These are phyloP conservation scores for Falcaria lacertinaria DNA, from an alignment of 2,888 invertebrate species.

Conservation along the genomic window DNA sequence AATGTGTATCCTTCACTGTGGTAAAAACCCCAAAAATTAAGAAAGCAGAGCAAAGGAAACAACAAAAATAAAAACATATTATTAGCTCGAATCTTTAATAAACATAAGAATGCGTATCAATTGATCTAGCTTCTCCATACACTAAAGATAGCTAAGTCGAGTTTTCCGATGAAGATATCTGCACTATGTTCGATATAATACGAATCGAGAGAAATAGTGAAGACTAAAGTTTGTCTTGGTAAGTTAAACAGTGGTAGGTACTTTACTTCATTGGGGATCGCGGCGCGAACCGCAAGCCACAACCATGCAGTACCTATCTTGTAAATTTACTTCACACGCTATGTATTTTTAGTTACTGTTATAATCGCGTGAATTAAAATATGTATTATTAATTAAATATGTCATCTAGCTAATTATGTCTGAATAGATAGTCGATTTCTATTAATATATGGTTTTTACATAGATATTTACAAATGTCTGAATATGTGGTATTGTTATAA, in stretches of 20 bases:
- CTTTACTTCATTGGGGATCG: constrained; percentile 33
- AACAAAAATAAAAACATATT: no score
- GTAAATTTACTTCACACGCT: constrained; percentile 25
- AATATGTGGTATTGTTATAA: no score
- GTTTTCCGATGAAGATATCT: constrained; percentile 32
- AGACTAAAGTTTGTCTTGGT: constrained; percentile 42
- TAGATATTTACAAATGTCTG: no score
- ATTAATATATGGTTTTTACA: no score
- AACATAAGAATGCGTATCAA: constrained; percentile 1
- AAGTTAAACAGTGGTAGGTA: constrained; percentile 51
- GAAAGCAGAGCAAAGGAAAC: no score
- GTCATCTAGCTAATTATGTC: no score
- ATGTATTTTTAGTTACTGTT: no score
- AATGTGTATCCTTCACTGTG: no score
- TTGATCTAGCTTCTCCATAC: constrained; percentile 6
- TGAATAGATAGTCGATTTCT: no score
- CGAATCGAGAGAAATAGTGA: constrained; percentile 42
- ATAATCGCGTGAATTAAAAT: no score
- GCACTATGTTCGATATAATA: constrained; percentile 41
- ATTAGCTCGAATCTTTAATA: not conserved
- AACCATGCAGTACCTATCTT: constrained; percentile 36
- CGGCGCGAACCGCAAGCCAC: constrained; percentile 32
- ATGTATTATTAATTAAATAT: no score
- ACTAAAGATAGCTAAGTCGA: constrained; percentile 33
- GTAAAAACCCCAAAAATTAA: no score